These are phyloP conservation scores for Cerastis rubricosa DNA, from an alignment of 2,888 invertebrate genomes.

Conservation along the genomic window DNA sequence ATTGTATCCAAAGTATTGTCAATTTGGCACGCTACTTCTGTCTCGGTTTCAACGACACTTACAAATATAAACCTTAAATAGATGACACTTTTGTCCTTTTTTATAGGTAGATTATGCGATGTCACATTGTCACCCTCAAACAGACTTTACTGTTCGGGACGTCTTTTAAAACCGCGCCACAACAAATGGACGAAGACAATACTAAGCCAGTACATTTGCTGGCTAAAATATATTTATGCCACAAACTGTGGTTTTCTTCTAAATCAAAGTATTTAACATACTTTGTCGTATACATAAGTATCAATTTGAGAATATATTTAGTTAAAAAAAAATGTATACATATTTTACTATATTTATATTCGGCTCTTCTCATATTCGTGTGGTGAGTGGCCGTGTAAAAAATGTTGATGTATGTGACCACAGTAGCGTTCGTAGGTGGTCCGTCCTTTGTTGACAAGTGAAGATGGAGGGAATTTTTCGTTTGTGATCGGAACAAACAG, in stretches of 20 bases:
- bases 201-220: slow-evolving; percentile 43
- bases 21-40: neutral
- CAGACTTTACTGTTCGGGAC: neutral
- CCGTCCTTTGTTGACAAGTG: neutral
- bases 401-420: neutral
- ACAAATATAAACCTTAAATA: no score
- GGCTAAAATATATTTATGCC: slow-evolving; percentile 38
- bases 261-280: slow-evolving; percentile 17
- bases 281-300: slow-evolving; percentile 3
- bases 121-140: neutral
- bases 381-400: neutral
- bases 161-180: neutral
- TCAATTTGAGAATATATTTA: slow-evolving; percentile 8
- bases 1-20: neutral
- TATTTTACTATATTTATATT: neutral
- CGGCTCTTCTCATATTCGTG: neutral
- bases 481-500: slow-evolving; percentile 11
- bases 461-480: slow-evolving; percentile 21
- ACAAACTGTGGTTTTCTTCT: slow-evolving; percentile 27
- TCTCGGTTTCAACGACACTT: neutral
- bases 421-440: neutral
- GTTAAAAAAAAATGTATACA: neutral
- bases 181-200: slow-evolving; percentile 46
- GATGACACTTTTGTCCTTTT: neutral
- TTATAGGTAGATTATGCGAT: neutral